Evolutionary conservation across 2,797 vertebrate species (phyloP).

Genomic region (Gobio occitaniae): DNA sequence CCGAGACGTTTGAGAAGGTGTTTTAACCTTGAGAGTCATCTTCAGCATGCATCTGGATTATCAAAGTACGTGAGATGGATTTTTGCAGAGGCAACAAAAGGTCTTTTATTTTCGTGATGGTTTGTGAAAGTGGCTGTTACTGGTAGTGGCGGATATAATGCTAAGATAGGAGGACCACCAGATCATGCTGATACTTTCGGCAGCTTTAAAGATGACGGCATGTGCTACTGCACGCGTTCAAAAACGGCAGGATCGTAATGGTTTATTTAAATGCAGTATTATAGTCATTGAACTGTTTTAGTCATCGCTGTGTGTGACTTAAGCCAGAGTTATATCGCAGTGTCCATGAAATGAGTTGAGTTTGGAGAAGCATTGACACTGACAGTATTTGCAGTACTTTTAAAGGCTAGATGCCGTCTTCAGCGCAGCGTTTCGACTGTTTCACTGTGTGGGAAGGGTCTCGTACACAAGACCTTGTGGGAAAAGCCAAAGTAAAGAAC

Average conservation of each 20-base stretch:
- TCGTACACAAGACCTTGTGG: constrained; percentile 72
- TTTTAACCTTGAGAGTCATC: not conserved
- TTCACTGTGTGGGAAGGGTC: constrained; percentile 72
- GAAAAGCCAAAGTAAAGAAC: constrained; percentile 79
- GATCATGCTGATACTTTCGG: constrained; percentile 17
- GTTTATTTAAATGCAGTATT: constrained; percentile 38
- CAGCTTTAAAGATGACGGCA: constrained; percentile 22
- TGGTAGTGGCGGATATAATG: not conserved
- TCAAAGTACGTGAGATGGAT: constrained; percentile 2
- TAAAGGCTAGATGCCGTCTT: constrained; percentile 14
- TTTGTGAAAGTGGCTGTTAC: constrained; percentile 22
- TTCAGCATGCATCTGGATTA: not conserved
- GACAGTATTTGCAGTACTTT: constrained; percentile 14
- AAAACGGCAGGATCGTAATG: not conserved
- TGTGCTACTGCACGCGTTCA: not conserved
- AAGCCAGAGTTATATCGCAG: not conserved
- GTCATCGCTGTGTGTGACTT: not conserved
- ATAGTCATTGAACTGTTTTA: constrained; percentile 3
- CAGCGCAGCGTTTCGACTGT: constrained; percentile 32
- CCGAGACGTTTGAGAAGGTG: not conserved
- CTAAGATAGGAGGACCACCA: not conserved
- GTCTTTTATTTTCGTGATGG: not conserved
- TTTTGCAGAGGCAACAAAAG: not conserved
- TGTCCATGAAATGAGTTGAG: not conserved
- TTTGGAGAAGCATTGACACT: not conserved